Base-by-base conservation (phyloP, 1,140 invertebrate genomes). In the Drosophila grimshawi region DNA sequence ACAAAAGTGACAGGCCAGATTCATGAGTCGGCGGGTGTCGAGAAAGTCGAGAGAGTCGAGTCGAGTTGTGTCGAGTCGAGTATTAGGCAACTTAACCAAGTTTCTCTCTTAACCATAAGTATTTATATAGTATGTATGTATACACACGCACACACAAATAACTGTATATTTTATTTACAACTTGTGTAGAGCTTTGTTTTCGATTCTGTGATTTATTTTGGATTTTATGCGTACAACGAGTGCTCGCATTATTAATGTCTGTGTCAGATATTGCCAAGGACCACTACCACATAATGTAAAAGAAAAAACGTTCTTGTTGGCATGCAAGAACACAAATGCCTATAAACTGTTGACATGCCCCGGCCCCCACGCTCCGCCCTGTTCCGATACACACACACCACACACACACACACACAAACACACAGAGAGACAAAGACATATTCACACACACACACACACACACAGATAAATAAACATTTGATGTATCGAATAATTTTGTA, bases 251-350 rank as follows among this genome's bases (percentile, higher is more conserved):
- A 57, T 55, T 30, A 65, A 66, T 66, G 69, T 46, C 63, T 55
- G 45, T 57, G 63, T 52, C 61, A 69, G 75, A 82, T 77, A 61
- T 86, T 77, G 65, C 72, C 76, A 86, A 88, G 83, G 82, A 80
- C 82, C 82, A 90, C 89, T 88, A 91, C 89, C 89, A 91, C 90
- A 91, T 91, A 91, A 91, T 91, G 90, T 91, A 89, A 89, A 88
- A 86, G 89, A 91, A 91, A 91, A 91, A 91, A 91, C 61, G 90
- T 91, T 91, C 90, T 91, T 91, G 90, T 91, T 83, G 90, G 90
- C 81, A 89, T 91, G 80, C 89, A 91, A 78, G 89, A 91, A 91
- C 89, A 91, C 90, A 91, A 91, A 91, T 91, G 82, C 66, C 80
- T 74, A 80, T 46, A 73, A 76, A 41, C 56, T 55, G 60, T 49